Evolutionary conservation across 2,888 invertebrate species (phyloP).

Genomic region (Synergus laeviventris): DNA sequence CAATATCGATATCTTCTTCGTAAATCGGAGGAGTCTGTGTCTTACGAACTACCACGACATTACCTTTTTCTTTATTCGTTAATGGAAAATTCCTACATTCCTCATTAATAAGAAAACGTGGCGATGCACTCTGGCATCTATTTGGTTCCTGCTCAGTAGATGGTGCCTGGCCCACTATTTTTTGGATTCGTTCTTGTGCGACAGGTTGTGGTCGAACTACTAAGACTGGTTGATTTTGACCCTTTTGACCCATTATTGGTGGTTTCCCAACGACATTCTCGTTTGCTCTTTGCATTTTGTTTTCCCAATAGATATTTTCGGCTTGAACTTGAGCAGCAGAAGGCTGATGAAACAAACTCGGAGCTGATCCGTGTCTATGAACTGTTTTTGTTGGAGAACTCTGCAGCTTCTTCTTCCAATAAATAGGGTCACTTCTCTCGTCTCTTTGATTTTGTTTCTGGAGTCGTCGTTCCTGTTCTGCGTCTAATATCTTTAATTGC

Average conservation of each 20-base stretch:
- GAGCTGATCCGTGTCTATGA: constrained; percentile 57
- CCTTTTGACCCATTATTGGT: constrained; percentile 66
- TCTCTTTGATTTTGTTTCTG: constrained; percentile 65
- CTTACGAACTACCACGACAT: constrained; percentile 11
- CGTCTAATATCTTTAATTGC: constrained; percentile 81
- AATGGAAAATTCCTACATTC: constrained; percentile 75
- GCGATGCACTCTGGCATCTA: constrained; percentile 58
- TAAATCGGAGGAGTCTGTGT: constrained; percentile 56
- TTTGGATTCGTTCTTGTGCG: constrained; percentile 57
- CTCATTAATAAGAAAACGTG: constrained; percentile 72
- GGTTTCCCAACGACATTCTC: constrained; percentile 63
- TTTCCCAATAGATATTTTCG: constrained; percentile 62
- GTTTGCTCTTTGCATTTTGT: constrained; percentile 47
- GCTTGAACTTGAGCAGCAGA: constrained; percentile 44
- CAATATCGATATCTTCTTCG: constrained; percentile 57
- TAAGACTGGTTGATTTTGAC: constrained; percentile 69
- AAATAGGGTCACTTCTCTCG: constrained; percentile 49
- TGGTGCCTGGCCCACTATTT: constrained; percentile 43
- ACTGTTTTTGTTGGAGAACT: constrained; percentile 46
- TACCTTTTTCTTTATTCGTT: constrained; percentile 56
- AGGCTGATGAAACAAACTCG: constrained; percentile 56
- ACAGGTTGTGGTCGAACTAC: constrained; percentile 70
- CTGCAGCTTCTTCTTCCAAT: constrained; percentile 53
- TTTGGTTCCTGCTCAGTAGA: constrained; percentile 41
- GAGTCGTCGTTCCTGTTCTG: constrained; percentile 76